These are phyloP conservation scores for Cylindroiulus punctatus DNA, from an alignment of 2,888 invertebrate species.

Conservation along the genomic window DNA sequence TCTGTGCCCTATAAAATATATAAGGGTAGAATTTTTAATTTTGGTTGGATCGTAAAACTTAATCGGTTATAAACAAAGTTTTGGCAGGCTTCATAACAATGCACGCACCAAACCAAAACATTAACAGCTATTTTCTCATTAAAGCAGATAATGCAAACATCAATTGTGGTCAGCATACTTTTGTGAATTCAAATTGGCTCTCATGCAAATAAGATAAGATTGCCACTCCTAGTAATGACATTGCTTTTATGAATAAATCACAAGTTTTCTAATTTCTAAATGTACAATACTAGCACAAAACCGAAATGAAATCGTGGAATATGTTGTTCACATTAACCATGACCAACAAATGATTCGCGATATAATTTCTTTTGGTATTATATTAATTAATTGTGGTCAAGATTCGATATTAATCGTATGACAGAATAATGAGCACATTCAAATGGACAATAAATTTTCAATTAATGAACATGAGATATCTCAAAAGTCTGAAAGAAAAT, in stretches of 20 bases:
- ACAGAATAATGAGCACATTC: no score
- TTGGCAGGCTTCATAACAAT: not conserved
- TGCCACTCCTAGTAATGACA: not conserved
- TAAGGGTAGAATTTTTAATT: not conserved
- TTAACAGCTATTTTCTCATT: not conserved
- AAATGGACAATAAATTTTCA: no score
- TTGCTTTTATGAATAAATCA: not conserved
- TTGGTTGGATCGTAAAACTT: not conserved
- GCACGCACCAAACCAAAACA: not conserved
- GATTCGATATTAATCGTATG: no score
- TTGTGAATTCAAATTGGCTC: not conserved
- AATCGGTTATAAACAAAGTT: not conserved
- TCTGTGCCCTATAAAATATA: conserved; percentile 81
- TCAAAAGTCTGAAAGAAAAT: not conserved
- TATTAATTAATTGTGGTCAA: no score
- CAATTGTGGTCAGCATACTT: not conserved
- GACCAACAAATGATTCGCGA: no score
- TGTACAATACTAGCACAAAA: no score
- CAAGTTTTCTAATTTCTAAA: not conserved
- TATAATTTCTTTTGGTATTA: no score
- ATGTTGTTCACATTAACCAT: no score
- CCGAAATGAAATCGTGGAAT: no score
- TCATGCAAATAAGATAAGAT: not conserved
- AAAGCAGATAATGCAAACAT: not conserved
- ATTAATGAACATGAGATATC: no score